Conservation (phyloP, 2,797 vertebrate genomes). For the Alfaro cultratus region DNA sequence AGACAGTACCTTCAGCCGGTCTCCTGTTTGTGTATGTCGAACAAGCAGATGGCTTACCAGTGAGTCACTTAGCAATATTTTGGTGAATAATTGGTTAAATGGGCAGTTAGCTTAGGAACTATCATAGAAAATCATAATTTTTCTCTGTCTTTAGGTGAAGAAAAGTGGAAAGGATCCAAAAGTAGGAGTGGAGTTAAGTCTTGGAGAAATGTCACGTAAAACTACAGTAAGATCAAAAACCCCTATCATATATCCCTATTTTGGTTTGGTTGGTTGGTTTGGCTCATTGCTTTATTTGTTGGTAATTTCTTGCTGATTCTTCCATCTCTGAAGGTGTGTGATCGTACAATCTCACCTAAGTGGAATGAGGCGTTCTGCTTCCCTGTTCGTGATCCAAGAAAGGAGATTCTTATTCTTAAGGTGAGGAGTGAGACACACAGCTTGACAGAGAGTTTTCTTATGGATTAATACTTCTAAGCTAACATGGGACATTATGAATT, state of each 20-base stretch:
- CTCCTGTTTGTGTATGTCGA: constrained; percentile 89
- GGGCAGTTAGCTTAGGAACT: not conserved
- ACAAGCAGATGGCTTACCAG: constrained; percentile 84
- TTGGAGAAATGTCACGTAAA: constrained; percentile 80
- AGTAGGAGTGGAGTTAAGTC: constrained; percentile 81
- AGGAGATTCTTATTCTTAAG: constrained; percentile 86
- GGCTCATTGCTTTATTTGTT: not conserved
- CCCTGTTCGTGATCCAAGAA: constrained; percentile 82
- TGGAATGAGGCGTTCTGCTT: constrained; percentile 92
- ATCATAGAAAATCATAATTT: not conserved
- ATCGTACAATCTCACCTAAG: constrained; percentile 82
- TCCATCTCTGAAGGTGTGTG: constrained; percentile 76
- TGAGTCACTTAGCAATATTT: constrained; percentile 70
- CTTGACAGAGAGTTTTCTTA: not conserved
- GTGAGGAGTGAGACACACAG: constrained; percentile 60
- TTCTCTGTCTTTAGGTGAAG: constrained; percentile 77
- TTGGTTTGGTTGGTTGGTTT: not conserved
- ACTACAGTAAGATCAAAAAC: constrained; percentile 82
- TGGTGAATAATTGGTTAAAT: not conserved
- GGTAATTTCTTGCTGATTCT: not conserved
- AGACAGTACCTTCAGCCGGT: constrained; percentile 81
- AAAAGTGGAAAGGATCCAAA: constrained; percentile 89
- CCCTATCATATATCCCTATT: not conserved
- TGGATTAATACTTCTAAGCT: not conserved
- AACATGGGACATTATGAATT: not conserved